Percentiles rank a stretch among this genome's conserved stretches.
phyloP scores from a whole-genome alignment of 2,797 vertebrate genomes.

The Knipowitschia caucasica region DNA sequence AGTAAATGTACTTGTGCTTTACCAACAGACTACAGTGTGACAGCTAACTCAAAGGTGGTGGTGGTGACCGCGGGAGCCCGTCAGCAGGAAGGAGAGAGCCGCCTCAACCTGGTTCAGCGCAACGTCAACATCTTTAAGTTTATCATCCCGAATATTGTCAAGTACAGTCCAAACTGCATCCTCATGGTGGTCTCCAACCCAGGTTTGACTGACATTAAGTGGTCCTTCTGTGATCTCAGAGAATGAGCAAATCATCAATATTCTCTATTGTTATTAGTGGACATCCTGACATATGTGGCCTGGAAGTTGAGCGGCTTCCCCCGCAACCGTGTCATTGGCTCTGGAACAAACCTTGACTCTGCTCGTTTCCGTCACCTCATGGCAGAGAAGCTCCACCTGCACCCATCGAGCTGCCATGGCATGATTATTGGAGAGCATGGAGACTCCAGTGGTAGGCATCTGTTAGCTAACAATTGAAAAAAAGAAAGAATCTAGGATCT shows the following conservation, averaged over 20 bases:
- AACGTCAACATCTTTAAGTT: conserved; percentile 99
- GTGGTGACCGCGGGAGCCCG: conserved; percentile 94
- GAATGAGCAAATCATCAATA: neutral
- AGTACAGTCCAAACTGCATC: conserved; percentile 94
- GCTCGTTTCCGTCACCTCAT: conserved; percentile 95
- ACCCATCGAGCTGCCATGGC: conserved; percentile 90
- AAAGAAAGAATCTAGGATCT: neutral
- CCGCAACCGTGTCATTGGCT: conserved; percentile 91
- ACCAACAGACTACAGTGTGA: conserved; percentile 86
- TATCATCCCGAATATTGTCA: conserved; percentile 96
- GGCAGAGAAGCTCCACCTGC: conserved; percentile 88
- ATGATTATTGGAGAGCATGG: conserved; percentile 96
- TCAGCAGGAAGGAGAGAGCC: conserved; percentile 96
- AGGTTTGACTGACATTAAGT: conserved; percentile 66
- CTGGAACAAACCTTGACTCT: conserved; percentile 95
- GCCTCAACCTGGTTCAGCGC: conserved; percentile 94
- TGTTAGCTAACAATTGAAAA: conserved; percentile 28
- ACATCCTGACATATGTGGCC: conserved; percentile 95
- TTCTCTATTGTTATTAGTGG: conserved; percentile 75
- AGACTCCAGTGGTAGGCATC: conserved; percentile 92
- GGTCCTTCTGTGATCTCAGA: neutral
- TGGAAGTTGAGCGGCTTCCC: conserved; percentile 98
- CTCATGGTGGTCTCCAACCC: conserved; percentile 94
- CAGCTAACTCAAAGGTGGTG: conserved; percentile 91
- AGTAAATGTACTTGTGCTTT: no score